phyloP scores from a whole-genome alignment of 2,888 invertebrate genomes.

The Drosophila niveifrons region DNA sequence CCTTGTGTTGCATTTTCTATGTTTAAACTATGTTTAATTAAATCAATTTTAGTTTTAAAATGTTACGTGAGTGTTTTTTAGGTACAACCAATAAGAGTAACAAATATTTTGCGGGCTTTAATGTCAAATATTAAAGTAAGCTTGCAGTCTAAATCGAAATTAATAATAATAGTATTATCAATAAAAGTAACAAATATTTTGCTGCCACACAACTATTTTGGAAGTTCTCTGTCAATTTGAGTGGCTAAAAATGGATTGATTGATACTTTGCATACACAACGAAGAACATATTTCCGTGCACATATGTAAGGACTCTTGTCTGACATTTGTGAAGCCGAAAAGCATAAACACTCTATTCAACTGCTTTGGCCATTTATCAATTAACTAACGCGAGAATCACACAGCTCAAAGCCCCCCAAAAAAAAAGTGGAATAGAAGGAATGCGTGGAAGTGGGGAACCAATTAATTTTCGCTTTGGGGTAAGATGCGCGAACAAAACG shows the following conservation, averaged over 20 bases:
- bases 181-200: too few relatives aligned
- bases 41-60: too few relatives aligned
- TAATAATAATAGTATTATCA: too few relatives aligned
- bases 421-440: not conserved
- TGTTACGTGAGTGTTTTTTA: too few relatives aligned
- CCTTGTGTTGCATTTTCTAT: too few relatives aligned
- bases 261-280: slow-evolving; percentile 3
- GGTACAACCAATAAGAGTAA: too few relatives aligned
- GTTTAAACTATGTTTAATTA: too few relatives aligned
- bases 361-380: slow-evolving; percentile 63
- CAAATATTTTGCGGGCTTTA: too few relatives aligned
- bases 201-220: not conserved
- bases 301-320: slow-evolving; percentile 13
- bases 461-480: slow-evolving; percentile 74
- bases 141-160: too few relatives aligned
- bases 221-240: not conserved
- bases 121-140: too few relatives aligned
- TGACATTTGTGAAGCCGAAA: not conserved
- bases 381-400: slow-evolving; percentile 61
- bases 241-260: slow-evolving; percentile 12
- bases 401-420: slow-evolving; percentile 33
- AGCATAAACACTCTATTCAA: slow-evolving; percentile 8
- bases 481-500: slow-evolving; percentile 55
- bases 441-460: slow-evolving; percentile 24
- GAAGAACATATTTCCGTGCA: not conserved